Conservation (phyloP, 1,140 invertebrate species). For the Elysia chlorotica region DNA sequence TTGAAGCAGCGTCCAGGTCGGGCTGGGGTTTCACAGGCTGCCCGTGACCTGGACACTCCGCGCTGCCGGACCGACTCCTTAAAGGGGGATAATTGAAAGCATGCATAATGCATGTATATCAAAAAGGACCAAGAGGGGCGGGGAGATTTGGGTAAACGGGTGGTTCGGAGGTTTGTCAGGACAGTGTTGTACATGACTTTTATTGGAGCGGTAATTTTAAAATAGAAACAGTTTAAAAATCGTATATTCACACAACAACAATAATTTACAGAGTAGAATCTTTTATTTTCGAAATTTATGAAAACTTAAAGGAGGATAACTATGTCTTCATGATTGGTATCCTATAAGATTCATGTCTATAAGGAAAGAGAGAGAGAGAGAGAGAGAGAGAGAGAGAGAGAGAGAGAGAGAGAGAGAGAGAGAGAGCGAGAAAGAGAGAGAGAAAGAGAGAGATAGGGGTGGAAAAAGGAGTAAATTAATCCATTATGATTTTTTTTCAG, state of each 20-base stretch:
- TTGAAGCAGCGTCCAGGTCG: not conserved
- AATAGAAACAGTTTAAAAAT: not conserved
- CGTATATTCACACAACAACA: too few species aligned
- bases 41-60: too few species aligned
- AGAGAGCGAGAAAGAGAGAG: not conserved
- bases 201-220: not conserved
- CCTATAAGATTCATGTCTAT: not conserved
- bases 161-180: not conserved
- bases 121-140: not conserved
- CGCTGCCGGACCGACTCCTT: not conserved
- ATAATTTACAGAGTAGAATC: not conserved
- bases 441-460: too few species aligned
- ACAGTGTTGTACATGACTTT: not conserved
- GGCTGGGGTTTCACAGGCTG: not conserved
- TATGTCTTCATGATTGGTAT: not conserved
- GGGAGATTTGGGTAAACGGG: not conserved
- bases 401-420: not conserved
- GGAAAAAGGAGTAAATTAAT: too few species aligned
- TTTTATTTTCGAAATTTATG: not conserved
- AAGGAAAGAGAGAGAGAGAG: not conserved
- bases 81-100: slow-evolving; percentile 7
- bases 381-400: not conserved
- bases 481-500: too few species aligned
- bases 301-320: not conserved
- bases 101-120: slow-evolving; percentile 8